phyloP scores from a whole-genome alignment of 2,113 vertebrate genomes.

The Cavia porcellus region DNA sequence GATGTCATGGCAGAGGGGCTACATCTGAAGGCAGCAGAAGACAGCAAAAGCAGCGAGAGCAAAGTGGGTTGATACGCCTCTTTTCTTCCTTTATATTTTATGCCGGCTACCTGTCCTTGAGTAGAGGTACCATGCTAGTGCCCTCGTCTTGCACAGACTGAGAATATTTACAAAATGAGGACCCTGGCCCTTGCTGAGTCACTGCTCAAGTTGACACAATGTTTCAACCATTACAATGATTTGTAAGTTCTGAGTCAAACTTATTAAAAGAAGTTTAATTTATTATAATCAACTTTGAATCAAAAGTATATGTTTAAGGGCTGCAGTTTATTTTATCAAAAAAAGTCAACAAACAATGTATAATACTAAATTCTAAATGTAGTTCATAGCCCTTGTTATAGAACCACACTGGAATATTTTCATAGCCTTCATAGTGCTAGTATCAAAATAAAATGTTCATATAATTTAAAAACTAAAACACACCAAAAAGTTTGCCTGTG shows the following conservation, averaged over 20 bases:
- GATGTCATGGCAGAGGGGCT: not conserved
- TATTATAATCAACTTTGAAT: slow-evolving; percentile 44
- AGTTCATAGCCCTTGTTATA: not conserved
- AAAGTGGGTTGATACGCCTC: not conserved
- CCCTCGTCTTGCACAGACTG: not conserved
- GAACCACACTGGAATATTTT: not conserved
- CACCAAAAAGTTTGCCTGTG: not conserved
- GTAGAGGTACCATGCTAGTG: not conserved
- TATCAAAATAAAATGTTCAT: slow-evolving; percentile 27
- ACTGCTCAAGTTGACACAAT: not conserved
- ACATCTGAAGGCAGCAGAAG: not conserved
- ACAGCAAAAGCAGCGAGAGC: not conserved
- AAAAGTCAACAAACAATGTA: not conserved
- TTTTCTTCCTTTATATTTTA: not conserved
- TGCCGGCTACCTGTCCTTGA: not conserved
- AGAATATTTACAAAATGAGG: not conserved
- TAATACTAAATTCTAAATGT: slow-evolving; percentile 36
- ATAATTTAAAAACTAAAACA: not conserved
- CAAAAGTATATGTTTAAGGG: slow-evolving; percentile 39
- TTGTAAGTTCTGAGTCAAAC: not conserved
- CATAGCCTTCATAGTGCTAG: not conserved
- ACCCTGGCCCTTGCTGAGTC: not conserved
- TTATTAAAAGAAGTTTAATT: slow-evolving; percentile 40
- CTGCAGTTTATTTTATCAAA: slow-evolving; percentile 9
- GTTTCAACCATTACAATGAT: not conserved